Base-by-base conservation (phyloP, 2,113 vertebrate genomes). In the Nerophis ophidion region DNA sequence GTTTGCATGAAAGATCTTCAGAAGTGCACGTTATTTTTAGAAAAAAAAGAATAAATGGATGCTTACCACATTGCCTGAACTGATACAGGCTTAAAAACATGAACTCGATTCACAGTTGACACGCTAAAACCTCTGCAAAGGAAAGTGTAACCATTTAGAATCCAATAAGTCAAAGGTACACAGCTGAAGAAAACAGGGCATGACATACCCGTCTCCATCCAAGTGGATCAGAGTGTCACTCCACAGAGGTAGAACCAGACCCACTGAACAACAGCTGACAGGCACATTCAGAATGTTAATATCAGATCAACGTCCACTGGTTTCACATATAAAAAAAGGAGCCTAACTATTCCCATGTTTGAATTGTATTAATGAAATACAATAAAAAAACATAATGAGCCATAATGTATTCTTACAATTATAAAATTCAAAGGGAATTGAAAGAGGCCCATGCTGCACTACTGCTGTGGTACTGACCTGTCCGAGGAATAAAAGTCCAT, bases 1-100 rank as follows among this genome's bases (percentile, higher is more conserved):
- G 13, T 26, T 26, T 26, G 26, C 5, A 51, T 10, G 12, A 36
- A 54, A 36, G 38, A 54, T 52, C 63, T 8, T 57, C 17, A 7
- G 0, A 44, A 15, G 10, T 38, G 57, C 44, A 16, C 16, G 15
- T 10, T 7, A 16, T 38, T 13, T 19, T 17, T 50, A 44, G 4
- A 35, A 44, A 48, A 8, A n/a, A n/a, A 48, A 9, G 48, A 52
- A 48, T 1, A 40, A 26, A 54, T 45, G 44, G 19, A 13, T 51
- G 26, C 95, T 93, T 76, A 99, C 96, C 96, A 98, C 95, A 99
- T 99, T 52, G 97, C 96, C 81, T 99, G 97, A 10, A 98, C 96
- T 1, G 97, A 98, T 15, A 98, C 96, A 0, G 97, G 96, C 79
- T 99, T 99, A 88, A 99, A 99, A 74, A 99, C 90, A 68, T 99